Percentiles rank a stretch among this genome's conserved stretches.
These are phyloP conservation scores for Scalopus aquaticus DNA, from an alignment of 2,113 vertebrate genomes.

Conservation along the genomic window DNA sequence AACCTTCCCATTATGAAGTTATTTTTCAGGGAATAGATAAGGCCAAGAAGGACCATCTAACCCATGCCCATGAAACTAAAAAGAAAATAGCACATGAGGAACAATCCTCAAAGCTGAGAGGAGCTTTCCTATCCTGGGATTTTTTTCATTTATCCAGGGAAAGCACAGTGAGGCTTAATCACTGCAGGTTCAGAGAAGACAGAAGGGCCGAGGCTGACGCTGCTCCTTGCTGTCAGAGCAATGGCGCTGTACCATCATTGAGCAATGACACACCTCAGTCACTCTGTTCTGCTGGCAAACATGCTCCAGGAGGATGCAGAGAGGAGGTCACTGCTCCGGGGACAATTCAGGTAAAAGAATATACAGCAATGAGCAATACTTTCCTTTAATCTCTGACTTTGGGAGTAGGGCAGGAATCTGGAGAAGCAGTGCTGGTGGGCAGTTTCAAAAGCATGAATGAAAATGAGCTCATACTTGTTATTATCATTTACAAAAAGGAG, in stretches of 20 bases:
- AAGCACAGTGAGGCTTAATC: not conserved
- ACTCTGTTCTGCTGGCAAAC: not conserved
- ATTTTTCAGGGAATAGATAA: slow-evolving; percentile 36
- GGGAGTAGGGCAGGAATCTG: not conserved
- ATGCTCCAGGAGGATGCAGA: not conserved
- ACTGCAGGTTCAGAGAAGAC: not conserved
- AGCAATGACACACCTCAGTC: too few relatives aligned
- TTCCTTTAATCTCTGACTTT: not conserved
- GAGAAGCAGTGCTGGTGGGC: not conserved
- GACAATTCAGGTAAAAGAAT: not conserved
- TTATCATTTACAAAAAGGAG: not conserved
- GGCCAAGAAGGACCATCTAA: not conserved
- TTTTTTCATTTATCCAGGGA: not conserved
- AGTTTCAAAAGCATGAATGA: not conserved
- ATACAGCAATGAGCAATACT: not conserved
- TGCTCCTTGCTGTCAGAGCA: not conserved
- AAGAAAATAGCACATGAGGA: not conserved
- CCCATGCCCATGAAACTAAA: not conserved
- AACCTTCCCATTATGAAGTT: not conserved
- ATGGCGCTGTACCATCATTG: not conserved
- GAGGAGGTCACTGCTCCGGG: not conserved
- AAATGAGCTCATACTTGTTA: not conserved
- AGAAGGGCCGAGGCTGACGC: not conserved
- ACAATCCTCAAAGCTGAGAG: not conserved
- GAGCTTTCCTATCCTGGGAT: not conserved